Conservation (phyloP, 2,797 vertebrate species). For the Knipowitschia caucasica region DNA sequence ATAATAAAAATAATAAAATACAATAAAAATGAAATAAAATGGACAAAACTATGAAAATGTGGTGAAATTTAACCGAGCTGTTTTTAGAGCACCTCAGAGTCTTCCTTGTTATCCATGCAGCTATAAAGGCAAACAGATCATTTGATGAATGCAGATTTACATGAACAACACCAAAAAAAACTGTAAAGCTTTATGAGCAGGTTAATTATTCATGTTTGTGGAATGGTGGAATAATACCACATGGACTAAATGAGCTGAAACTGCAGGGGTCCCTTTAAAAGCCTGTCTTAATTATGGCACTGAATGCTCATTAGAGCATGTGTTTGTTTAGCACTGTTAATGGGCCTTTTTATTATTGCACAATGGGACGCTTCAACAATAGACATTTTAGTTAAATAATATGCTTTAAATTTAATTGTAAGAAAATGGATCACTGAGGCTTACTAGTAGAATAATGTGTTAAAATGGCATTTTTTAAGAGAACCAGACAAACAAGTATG, state of each 20-base stretch:
- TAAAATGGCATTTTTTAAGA: too few relatives aligned
- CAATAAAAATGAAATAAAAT: too few relatives aligned
- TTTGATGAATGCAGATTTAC: conserved; percentile 24
- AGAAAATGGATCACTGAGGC: not conserved
- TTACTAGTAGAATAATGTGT: not conserved
- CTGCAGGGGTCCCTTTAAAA: conserved; percentile 13
- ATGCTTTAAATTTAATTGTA: not conserved
- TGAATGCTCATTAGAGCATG: not conserved
- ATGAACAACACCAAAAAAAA: not conserved
- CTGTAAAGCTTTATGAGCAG: not conserved
- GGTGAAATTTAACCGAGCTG: too few relatives aligned
- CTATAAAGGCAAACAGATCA: conserved; percentile 14
- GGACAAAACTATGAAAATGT: too few relatives aligned
- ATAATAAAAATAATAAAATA: too few relatives aligned
- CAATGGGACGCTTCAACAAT: conserved; percentile 2
- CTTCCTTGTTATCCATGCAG: too few relatives aligned
- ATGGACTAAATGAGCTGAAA: conserved; percentile 38
- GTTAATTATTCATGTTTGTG: conserved; percentile 14
- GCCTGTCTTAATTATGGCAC: conserved; percentile 2
- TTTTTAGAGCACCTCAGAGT: too few relatives aligned
- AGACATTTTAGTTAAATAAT: not conserved
- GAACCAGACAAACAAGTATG: too few relatives aligned
- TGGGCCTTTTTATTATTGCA: not conserved
- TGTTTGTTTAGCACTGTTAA: conserved; percentile 1
- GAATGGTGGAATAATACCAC: conserved; percentile 35